phyloP scores from a whole-genome alignment of 2,113 vertebrate genomes.

The Lutjanus erythropterus region DNA sequence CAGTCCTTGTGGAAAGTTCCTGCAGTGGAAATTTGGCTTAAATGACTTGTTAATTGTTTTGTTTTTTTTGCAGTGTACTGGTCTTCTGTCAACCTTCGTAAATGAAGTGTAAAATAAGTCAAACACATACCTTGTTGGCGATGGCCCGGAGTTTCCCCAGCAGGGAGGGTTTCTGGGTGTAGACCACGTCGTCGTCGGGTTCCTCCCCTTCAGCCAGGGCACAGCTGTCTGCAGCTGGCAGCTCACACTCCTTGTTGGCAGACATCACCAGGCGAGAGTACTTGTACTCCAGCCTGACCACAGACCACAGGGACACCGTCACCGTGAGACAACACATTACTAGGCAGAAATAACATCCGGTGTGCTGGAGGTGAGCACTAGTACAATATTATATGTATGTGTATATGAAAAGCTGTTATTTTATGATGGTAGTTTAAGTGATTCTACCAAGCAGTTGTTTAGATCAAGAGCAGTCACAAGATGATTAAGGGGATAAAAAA shows the following conservation, averaged over 20 bases:
- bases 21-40: too few relatives aligned
- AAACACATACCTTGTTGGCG: constrained; percentile 88
- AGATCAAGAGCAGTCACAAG: neutral
- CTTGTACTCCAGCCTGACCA: constrained; percentile 94
- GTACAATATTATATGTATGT: too few relatives aligned
- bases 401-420: too few relatives aligned
- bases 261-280: constrained; percentile 98
- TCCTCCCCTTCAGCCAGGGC: constrained; percentile 96
- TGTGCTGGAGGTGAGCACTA: neutral
- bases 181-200: constrained; percentile 94
- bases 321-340: constrained; percentile 8
- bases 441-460: neutral
- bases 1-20: too few relatives aligned
- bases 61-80: too few relatives aligned
- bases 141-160: constrained; percentile 95
- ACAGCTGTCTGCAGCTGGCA: constrained; percentile 97
- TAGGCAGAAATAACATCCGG: neutral
- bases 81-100: too few relatives aligned
- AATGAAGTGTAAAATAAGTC: too few relatives aligned
- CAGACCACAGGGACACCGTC: constrained; percentile 21
- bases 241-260: constrained; percentile 94
- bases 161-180: constrained; percentile 91
- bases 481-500: neutral
- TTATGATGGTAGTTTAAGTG: neutral
- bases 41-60: too few relatives aligned